phyloP scores from a whole-genome alignment of 2,113 vertebrate species.

The Antigone vipio region DNA sequence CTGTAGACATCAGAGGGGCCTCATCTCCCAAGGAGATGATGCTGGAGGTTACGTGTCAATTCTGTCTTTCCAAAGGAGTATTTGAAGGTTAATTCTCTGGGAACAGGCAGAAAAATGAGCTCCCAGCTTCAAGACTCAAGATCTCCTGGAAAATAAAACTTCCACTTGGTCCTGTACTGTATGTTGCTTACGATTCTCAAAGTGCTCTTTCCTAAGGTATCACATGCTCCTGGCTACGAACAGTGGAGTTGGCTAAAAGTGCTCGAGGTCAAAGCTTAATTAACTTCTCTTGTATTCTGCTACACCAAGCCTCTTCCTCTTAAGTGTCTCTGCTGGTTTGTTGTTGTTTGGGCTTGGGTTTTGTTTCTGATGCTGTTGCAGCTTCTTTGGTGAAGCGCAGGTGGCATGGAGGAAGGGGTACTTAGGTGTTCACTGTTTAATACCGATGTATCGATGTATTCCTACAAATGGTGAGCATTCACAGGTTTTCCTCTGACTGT shows the following conservation, averaged over 20 bases:
- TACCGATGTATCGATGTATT: not conserved
- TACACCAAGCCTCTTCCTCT: not conserved
- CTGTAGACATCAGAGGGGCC: not conserved
- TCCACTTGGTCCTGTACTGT: not conserved
- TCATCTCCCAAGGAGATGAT: not conserved
- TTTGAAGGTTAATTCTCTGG: not conserved
- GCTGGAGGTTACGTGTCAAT: not conserved
- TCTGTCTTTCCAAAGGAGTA: not conserved
- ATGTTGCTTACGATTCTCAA: not conserved
- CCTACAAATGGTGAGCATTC: not conserved
- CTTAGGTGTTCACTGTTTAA: not conserved
- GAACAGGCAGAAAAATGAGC: not conserved
- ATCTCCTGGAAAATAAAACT: not conserved
- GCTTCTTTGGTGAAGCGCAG: not conserved
- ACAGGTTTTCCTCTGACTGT: not conserved
- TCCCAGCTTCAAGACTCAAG: not conserved
- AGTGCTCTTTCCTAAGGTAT: not conserved
- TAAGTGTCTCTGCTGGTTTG: not conserved
- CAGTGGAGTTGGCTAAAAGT: not conserved
- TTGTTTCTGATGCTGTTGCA: not conserved
- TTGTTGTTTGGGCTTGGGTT: not conserved
- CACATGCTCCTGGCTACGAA: not conserved
- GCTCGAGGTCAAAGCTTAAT: not conserved
- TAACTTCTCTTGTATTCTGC: not conserved
- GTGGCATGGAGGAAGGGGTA: not conserved